Evolutionary conservation across 2,888 invertebrate species (phyloP).

Genomic region (Volucella bombylans): DNA sequence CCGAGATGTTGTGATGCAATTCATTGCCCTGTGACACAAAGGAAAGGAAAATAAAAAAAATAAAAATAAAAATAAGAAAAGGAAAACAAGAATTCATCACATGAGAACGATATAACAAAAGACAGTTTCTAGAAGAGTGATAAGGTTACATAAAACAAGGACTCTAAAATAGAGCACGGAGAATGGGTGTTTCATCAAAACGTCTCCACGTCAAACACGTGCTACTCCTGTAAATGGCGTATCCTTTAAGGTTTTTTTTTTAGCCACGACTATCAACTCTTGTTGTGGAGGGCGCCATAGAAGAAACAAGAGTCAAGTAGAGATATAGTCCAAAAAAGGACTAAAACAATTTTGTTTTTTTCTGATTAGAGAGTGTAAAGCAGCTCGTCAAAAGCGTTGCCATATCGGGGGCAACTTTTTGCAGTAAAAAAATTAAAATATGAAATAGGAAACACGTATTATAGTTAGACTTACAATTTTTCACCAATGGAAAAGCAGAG

Average conservation of each 20-base stretch:
- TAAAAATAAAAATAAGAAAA: constrained; percentile 12
- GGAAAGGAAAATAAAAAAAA: constrained; percentile 5
- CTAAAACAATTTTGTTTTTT: constrained; percentile 1
- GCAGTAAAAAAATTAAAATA: too few relatives aligned
- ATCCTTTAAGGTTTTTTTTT: constrained; percentile 9
- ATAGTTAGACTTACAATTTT: too few relatives aligned
- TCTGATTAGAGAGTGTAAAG: constrained; percentile 36
- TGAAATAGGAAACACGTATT: too few relatives aligned
- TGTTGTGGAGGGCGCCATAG: constrained; percentile 11
- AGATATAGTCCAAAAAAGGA: constrained; percentile 5
- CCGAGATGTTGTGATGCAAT: constrained; percentile 91
- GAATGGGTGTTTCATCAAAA: constrained; percentile 13
- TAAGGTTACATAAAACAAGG: constrained; percentile 52
- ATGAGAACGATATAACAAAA: constrained; percentile 50
- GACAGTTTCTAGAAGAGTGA: constrained; percentile 51
- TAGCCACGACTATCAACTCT: background rate
- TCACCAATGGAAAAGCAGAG: too few relatives aligned
- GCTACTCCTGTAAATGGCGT: constrained; percentile 23
- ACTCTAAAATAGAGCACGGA: constrained; percentile 33
- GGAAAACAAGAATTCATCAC: constrained; percentile 24
- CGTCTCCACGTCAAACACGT: constrained; percentile 38
- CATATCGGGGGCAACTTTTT: too few relatives aligned
- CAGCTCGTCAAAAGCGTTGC: constrained; percentile 14
- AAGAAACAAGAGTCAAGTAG: constrained; percentile 46
- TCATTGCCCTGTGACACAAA: constrained; percentile 86